phyloP scores from a whole-genome alignment of 35 echinoderm and acorn worm genomes.

The Lytechinus pictus region DNA sequence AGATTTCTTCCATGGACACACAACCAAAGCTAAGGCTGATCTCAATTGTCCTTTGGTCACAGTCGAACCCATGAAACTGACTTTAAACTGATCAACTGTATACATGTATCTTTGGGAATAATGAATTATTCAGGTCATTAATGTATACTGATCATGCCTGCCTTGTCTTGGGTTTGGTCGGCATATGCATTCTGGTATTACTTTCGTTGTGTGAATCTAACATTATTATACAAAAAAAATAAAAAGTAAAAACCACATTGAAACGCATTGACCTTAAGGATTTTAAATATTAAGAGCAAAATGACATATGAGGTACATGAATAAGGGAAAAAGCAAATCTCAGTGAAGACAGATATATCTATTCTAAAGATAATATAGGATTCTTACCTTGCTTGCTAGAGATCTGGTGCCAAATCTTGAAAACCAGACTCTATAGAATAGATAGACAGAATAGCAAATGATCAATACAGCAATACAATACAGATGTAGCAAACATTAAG shows the following conservation, averaged over 20 bases:
- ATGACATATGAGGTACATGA: not conserved
- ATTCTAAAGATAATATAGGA: not conserved
- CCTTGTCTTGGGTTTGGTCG: too few relatives aligned
- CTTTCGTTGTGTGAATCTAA: too few relatives aligned
- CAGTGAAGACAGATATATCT: not conserved
- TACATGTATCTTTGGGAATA: too few relatives aligned
- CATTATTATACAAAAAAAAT: not conserved
- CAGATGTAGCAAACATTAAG: not conserved
- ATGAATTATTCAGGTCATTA: too few relatives aligned
- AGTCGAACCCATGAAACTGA: too few relatives aligned
- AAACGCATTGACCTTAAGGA: too few relatives aligned
- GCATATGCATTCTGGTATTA: too few relatives aligned
- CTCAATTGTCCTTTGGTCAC: too few relatives aligned
- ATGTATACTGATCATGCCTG: too few relatives aligned
- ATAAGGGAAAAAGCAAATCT: not conserved
- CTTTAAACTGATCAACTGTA: too few relatives aligned
- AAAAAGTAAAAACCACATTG: not conserved
- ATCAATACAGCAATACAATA: not conserved
- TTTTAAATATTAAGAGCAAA: not conserved
- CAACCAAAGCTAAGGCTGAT: too few relatives aligned
- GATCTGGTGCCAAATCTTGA: conserved; percentile 93
- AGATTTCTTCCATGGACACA: too few relatives aligned
- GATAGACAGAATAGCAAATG: not conserved
- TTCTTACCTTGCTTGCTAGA: conserved; percentile 50
- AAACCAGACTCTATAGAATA: conserved; percentile 78